Evolutionary conservation across 2,797 vertebrate genomes (phyloP).

Genomic region (Ataeniobius toweri): DNA sequence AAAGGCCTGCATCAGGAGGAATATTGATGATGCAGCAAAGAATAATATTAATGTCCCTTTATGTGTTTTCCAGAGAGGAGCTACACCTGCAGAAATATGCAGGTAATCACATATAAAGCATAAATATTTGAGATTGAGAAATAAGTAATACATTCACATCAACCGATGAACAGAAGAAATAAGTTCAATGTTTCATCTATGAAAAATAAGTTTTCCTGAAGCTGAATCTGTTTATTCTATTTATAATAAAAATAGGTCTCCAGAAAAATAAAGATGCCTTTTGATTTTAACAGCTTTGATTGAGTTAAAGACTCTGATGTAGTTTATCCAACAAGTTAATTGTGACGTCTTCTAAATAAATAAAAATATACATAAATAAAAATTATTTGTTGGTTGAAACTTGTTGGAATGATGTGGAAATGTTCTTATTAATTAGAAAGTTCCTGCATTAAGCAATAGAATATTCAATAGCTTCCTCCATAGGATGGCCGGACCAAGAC

Average conservation of each 20-base stretch:
- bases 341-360: slow-evolving; percentile 62
- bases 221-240: slow-evolving; percentile 51
- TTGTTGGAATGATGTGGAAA: slow-evolving; percentile 50
- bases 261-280: slow-evolving; percentile 14
- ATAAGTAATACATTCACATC: slow-evolving; percentile 64
- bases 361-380: slow-evolving; percentile 54
- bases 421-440: not conserved
- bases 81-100: slow-evolving; percentile 50
- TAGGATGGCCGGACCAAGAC: not conserved
- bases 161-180: slow-evolving; percentile 57
- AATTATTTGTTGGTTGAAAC: slow-evolving; percentile 52
- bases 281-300: slow-evolving; percentile 9
- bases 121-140: slow-evolving; percentile 69
- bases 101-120: slow-evolving; percentile 66
- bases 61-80: slow-evolving; percentile 61
- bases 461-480: not conserved
- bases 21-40: slow-evolving; percentile 71
- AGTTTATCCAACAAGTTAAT: not conserved
- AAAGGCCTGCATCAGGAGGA: slow-evolving; percentile 62
- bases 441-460: not conserved
- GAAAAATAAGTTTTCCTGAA: slow-evolving; percentile 29
- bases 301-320: not conserved
- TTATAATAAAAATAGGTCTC: slow-evolving; percentile 29
- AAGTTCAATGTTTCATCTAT: slow-evolving; percentile 66
- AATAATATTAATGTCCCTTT: slow-evolving; percentile 70